A percentile compares a stretch with the other conserved stretches of the same genome.
Conservation (phyloP, 2,797 vertebrate genomes). For the Chloroceryle inda region DNA sequence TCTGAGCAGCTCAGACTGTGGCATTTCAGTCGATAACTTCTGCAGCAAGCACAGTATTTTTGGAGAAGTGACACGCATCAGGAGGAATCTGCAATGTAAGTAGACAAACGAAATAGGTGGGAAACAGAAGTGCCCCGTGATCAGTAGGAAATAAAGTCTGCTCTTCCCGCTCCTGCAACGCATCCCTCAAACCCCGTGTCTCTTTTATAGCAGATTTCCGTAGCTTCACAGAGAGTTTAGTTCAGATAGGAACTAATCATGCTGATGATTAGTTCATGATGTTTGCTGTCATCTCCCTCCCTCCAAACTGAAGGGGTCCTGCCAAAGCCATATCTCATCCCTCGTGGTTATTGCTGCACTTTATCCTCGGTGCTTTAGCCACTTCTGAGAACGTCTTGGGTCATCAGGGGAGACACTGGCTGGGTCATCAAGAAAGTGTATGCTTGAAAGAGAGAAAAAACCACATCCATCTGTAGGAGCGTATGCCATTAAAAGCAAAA, state of each 20-base stretch:
- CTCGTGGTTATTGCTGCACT: not conserved
- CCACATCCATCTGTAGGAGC: not conserved
- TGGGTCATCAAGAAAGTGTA: not conserved
- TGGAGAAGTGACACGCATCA: not conserved
- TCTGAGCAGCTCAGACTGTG: constrained; percentile 20
- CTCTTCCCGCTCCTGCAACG: not conserved
- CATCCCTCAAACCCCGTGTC: not conserved
- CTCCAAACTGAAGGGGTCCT: not conserved
- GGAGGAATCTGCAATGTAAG: not conserved
- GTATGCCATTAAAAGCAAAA: constrained; percentile 47
- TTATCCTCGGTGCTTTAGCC: not conserved
- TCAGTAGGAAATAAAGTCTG: not conserved
- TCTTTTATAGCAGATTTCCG: not conserved
- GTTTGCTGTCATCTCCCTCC: not conserved
- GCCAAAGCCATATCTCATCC: not conserved
- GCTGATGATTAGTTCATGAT: not conserved
- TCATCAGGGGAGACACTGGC: not conserved
- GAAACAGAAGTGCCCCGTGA: not conserved
- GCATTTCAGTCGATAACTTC: constrained; percentile 32
- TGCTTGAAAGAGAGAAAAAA: not conserved
- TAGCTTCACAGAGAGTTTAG: not conserved
- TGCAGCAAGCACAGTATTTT: not conserved
- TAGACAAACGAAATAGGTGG: not conserved
- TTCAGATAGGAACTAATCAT: not conserved
- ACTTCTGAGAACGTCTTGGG: not conserved